Base-by-base conservation (phyloP, 2,113 vertebrate species). In the Forbesichthys papilliferus region DNA sequence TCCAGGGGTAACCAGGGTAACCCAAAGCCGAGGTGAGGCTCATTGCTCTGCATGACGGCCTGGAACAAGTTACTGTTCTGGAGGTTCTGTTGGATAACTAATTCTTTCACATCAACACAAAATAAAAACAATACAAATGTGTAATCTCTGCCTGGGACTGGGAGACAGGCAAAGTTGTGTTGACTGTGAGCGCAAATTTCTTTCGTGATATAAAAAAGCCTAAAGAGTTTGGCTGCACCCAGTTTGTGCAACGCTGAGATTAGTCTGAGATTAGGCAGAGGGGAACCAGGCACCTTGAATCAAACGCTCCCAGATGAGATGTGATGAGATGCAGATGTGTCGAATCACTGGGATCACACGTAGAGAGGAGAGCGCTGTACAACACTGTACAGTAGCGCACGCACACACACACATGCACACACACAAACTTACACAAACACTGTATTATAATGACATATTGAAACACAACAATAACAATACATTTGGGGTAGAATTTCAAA, bases 291-390 rank as follows among this genome's bases (percentile, higher is more conserved):
- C 84, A 87, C 86, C 85, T 90, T 76, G 80, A 91, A 92, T 92
- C 90, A 92, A 91, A 89, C 75, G 87, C 77, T 91, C 86, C 89
- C 91, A 92, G 87, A 91, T 92, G 91, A 89, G 73, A 78, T 73
- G 0, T 90, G 91, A 92, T 85, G 77, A 88, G 86, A 85, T 71
- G 86, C 91, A 91, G 91, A 85, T 93, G 92, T 82, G 75, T 74
- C 53, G 46, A 82, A 78, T 86, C 48, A 56, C 68, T 36, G 56
- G 66, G 70, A 72, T 79, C 78, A 75, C 83, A 79, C 53, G n/a
- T 11, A 61, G 64, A 62, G 42, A 64, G 58, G 63, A 64, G 49
- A 27, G 63, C 64, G 58, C 36, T 6, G 10, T 34, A 68, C 48
- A 16, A 42, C 51, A 46, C 13, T 13, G n/a, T n/a, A 66, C 63